Evolutionary conservation across 64 coral and sea anemone genomes (phyloP).

Genomic region (Catalaphyllia jardinei): DNA sequence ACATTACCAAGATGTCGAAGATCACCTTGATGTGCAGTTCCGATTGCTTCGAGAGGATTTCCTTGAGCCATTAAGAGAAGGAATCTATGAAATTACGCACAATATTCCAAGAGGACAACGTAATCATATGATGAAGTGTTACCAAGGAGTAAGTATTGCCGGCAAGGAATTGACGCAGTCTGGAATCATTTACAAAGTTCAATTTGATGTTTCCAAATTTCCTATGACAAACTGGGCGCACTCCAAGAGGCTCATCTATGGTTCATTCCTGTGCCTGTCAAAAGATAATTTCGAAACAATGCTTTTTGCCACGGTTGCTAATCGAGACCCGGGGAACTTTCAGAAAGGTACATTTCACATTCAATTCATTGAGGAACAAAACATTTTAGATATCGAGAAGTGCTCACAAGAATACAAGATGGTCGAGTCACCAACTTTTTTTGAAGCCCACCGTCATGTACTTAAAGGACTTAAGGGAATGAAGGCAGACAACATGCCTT

Average conservation of each 20-base stretch:
- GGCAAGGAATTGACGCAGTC: conserved; percentile 46
- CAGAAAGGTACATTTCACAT: not conserved
- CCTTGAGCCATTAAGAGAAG: conserved; percentile 69
- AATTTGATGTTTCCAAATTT: conserved; percentile 63
- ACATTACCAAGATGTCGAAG: conserved; percentile 42
- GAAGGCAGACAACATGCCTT: conserved; percentile 39
- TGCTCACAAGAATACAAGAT: conserved; percentile 25
- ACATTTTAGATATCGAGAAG: conserved; percentile 46
- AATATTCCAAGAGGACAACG: conserved; percentile 44
- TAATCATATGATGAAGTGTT: conserved; percentile 67
- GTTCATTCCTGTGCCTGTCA: conserved; percentile 83
- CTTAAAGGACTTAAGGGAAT: conserved; percentile 61
- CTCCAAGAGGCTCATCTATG: conserved; percentile 35
- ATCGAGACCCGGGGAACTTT: conserved; percentile 27
- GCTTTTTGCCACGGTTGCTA: conserved; percentile 70
- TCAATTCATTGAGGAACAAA: conserved; percentile 28
- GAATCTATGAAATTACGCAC: conserved; percentile 46
- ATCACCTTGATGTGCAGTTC: conserved; percentile 85
- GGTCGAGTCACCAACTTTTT: conserved; percentile 60
- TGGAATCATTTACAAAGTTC: conserved; percentile 49
- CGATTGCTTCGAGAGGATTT: conserved; percentile 80
- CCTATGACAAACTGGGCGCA: conserved; percentile 50
- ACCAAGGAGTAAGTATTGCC: conserved; percentile 33
- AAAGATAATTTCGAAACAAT: conserved; percentile 72
- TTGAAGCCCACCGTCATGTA: conserved; percentile 76